phyloP scores from a whole-genome alignment of 1,140 invertebrate species.

The Bombyx mandarina region DNA sequence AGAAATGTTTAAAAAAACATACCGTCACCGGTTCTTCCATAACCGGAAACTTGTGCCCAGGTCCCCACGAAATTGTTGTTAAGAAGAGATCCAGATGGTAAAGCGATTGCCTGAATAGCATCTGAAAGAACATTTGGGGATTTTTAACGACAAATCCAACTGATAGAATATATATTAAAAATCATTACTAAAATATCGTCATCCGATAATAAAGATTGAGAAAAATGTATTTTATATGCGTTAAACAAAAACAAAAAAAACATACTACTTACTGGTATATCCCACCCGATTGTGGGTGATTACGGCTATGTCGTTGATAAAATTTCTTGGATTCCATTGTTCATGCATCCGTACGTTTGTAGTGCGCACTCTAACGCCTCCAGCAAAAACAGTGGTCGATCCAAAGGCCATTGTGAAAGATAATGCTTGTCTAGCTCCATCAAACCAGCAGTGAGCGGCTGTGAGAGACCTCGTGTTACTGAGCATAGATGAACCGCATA shows the following conservation, averaged over 20 bases:
- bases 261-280: neutral
- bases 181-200: neutral
- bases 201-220: neutral
- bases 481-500: neutral
- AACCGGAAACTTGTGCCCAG: constrained; percentile 27
- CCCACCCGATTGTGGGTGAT: neutral
- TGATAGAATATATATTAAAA: neutral
- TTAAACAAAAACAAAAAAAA: constrained; percentile 5
- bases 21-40: constrained; percentile 26
- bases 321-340: neutral
- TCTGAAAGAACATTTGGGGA: constrained; percentile 10
- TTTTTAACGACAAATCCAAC: neutral
- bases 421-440: neutral
- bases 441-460: neutral
- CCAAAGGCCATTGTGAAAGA: neutral
- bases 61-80: constrained; percentile 18
- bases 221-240: neutral
- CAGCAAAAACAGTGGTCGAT: neutral
- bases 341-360: neutral
- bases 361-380: neutral
- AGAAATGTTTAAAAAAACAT: neutral
- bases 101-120: constrained; percentile 30
- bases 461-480: no score
- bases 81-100: constrained; percentile 19
- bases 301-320: neutral